These are phyloP conservation scores for Suillia variegata DNA, from an alignment of 2,888 invertebrate species.

Conservation along the genomic window DNA sequence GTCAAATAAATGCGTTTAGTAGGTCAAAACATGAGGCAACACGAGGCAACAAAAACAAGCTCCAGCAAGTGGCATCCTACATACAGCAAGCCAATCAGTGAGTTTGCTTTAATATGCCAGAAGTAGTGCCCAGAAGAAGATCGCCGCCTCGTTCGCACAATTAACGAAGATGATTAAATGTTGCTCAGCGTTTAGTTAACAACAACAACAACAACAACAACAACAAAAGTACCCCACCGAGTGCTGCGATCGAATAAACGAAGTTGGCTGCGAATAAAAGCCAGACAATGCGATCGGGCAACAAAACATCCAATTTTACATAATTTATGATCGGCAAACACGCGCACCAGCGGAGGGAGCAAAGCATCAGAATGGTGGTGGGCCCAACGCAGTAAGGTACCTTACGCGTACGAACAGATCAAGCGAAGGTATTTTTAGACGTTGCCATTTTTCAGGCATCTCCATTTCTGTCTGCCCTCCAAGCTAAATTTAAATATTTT, in stretches of 20 bases:
- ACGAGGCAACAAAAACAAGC: conserved; percentile 1
- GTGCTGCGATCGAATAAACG: conserved; percentile 7
- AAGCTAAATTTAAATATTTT: conserved; percentile 29
- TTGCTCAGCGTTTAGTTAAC: conserved; percentile 14
- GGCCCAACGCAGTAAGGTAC: neutral
- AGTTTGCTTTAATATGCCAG: conserved; percentile 8
- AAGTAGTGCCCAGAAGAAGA: conserved; percentile 6
- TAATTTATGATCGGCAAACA: conserved; percentile 24
- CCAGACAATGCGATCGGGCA: neutral
- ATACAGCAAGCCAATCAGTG: neutral
- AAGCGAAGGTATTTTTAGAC: too few relatives aligned
- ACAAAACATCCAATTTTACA: neutral
- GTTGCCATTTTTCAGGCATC: too few relatives aligned
- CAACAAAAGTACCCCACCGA: neutral
- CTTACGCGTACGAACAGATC: too few relatives aligned
- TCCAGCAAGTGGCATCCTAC: neutral
- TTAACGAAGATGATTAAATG: conserved; percentile 15
- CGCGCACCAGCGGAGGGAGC: conserved; percentile 6
- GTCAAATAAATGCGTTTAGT: conserved; percentile 17
- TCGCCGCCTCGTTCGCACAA: neutral
- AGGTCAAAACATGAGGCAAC: conserved; percentile 22
- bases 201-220: too few relatives aligned
- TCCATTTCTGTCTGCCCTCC: neutral
- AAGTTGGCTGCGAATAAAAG: conserved; percentile 1
- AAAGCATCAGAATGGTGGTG: neutral